Evolutionary conservation across 2,113 vertebrate genomes (phyloP), one percentile per base, ranked within the genome.

Genomic region (Sphaerodactylus townsendi): DNA sequence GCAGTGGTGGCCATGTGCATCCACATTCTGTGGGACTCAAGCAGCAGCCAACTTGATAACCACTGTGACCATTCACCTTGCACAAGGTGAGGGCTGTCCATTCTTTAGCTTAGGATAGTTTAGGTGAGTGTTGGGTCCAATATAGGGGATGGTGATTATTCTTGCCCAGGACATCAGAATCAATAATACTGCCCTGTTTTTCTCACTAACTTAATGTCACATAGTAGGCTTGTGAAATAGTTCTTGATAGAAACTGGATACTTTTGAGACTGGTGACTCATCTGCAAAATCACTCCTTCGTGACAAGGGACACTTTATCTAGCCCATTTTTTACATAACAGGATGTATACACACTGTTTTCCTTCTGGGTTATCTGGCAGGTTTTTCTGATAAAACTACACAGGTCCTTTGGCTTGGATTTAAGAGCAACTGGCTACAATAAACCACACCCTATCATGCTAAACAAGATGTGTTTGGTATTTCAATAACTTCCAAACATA

Each of bases 181-280:
- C 59, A 28, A 4, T 23, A 56, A 21, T 23, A 62, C 23, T 28
- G 59, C 25, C 59, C 25, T 62, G 59, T 62, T 3, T 28, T 62
- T 62, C 3, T 28, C 46, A 48, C 35, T 30, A 83, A 48, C 44
- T 87, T 35, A n/a, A 56, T 64, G 79, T 78, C 68, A 75, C 46
- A 35, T 66, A 69, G 56, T 15, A 46, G 82, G 50, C 30, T 56
- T 74, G 50, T 84, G 62, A 25, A 39, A 76, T 39, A 88, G 33
- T 28, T 44, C 33, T 33, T 77, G 46, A 35, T 23, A 77, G 64
- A 69, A 83, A 83, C 68, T 46, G 21, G 35, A 39, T 76, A 53
- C 66, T 76, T 68, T n/a, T 83, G 46, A 66, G 25, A 10, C 4
- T 77, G 74, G 30, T 37, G 79, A 23, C 86, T 87, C 72, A 84